Evolutionary conservation across 1,140 invertebrate species (phyloP).

Genomic region (Papilio machaon): DNA sequence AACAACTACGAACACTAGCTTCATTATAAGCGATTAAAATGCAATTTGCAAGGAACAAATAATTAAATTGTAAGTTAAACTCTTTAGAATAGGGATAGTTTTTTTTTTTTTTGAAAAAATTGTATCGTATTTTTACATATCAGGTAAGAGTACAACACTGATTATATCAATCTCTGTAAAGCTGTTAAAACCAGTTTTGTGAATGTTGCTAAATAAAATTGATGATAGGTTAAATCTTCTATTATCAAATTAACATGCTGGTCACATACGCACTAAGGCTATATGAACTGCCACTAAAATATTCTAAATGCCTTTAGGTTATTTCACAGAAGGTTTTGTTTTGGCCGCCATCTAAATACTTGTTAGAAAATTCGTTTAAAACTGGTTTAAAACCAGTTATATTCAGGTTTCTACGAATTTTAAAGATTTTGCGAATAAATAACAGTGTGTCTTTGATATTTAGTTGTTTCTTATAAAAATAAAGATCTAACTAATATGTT

Average conservation of each 20-base stretch:
- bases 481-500: too few species aligned
- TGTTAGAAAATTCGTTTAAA: constrained; percentile 37
- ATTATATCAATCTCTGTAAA: neutral
- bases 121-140: too few species aligned
- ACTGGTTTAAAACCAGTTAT: constrained; percentile 21
- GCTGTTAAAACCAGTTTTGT: neutral
- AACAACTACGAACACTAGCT: constrained; percentile 16
- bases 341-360: constrained; percentile 33
- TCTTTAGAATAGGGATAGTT: neutral
- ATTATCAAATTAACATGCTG: neutral
- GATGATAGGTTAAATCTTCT: neutral
- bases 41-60: neutral
- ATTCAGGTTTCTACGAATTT: constrained; percentile 25
- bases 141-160: too few species aligned
- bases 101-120: too few species aligned
- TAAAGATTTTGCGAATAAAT: neutral
- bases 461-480: too few species aligned
- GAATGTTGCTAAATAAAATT: neutral
- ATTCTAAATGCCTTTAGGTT: constrained; percentile 16
- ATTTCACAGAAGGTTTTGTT: constrained; percentile 21
- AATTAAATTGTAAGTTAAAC: neutral
- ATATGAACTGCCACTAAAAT: constrained; percentile 10
- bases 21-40: constrained; percentile 15
- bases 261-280: neutral
- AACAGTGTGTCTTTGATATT: too few species aligned